A percentile compares a stretch with the other conserved stretches of the same genome.
Conservation (phyloP, 2,888 invertebrate species). For the Drosophila kambysellisi region DNA sequence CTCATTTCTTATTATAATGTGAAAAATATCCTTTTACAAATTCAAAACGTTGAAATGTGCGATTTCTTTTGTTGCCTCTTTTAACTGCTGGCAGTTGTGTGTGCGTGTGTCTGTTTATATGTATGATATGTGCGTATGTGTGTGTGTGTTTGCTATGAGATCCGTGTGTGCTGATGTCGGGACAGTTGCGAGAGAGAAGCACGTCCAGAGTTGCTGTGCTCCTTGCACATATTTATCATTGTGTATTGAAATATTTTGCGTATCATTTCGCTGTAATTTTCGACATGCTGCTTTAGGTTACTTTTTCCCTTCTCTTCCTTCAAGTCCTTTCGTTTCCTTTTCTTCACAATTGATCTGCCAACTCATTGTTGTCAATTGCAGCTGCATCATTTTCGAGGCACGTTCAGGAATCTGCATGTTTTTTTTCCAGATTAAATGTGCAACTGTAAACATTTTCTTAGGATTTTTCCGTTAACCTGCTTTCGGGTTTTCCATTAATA, state of each 20-base stretch:
- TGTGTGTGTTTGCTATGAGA: slow-evolving; percentile 32
- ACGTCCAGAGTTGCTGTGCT: slow-evolving; percentile 66
- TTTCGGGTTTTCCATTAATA: neutral
- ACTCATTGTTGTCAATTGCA: slow-evolving; percentile 44
- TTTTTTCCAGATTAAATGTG: slow-evolving; percentile 14
- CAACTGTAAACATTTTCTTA: neutral
- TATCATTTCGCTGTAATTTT: slow-evolving; percentile 69
- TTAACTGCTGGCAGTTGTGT: slow-evolving; percentile 49
- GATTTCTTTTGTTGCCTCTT: slow-evolving; percentile 74
- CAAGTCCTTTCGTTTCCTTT: neutral
- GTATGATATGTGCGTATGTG: slow-evolving; percentile 5
- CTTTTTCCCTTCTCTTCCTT: neutral
- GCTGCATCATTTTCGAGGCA: slow-evolving; percentile 11
- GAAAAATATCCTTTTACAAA: slow-evolving; percentile 80
- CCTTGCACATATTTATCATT: slow-evolving; percentile 66
- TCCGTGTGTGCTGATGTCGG: slow-evolving; percentile 58
- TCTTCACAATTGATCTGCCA: slow-evolving; percentile 33
- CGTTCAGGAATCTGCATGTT: neutral
- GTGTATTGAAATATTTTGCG: slow-evolving; percentile 68
- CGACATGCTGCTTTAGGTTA: slow-evolving; percentile 39
- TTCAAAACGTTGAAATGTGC: slow-evolving; percentile 76
- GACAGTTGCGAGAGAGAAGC: slow-evolving; percentile 46
- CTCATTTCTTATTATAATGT: slow-evolving; percentile 82
- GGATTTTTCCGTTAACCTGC: neutral
- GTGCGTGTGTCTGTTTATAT: neutral